These are phyloP conservation scores for Tenthredo scrophulariae DNA, from an alignment of 2,888 invertebrate genomes.

Conservation along the genomic window DNA sequence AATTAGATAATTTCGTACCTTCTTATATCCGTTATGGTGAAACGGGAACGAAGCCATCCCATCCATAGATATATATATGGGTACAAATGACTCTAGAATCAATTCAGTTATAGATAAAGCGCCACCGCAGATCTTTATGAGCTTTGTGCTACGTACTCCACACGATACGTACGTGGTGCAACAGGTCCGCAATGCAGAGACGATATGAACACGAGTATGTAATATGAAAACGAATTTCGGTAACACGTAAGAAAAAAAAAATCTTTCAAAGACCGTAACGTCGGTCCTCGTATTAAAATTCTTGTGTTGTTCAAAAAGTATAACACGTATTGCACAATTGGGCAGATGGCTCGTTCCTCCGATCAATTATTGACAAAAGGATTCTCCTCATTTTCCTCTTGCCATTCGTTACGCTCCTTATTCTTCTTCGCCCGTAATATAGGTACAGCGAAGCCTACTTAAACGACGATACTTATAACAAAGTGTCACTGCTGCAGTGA, in stretches of 20 bases:
- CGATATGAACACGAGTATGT: background rate
- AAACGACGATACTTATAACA: conserved; percentile 30
- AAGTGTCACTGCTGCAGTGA: conserved; percentile 39
- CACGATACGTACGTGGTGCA: background rate
- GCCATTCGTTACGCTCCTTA: conserved; percentile 28
- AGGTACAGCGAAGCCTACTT: conserved; percentile 27
- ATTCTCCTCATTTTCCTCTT: conserved; percentile 38
- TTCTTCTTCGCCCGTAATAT: conserved; percentile 9
- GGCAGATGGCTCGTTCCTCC: background rate
- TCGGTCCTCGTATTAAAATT: background rate
- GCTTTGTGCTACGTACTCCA: background rate
- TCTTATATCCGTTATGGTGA: background rate
- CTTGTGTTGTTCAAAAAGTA: background rate
- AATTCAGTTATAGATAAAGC: background rate
- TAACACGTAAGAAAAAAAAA: background rate
- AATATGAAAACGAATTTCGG: background rate
- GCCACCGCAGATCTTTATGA: background rate
- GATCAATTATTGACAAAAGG: conserved; percentile 25
- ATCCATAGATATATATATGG: background rate
- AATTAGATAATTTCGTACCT: conserved; percentile 18
- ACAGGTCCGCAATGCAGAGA: background rate
- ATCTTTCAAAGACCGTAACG: background rate
- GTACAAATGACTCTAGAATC: background rate
- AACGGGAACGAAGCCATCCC: conserved; percentile 8
- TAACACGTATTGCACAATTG: background rate